These are phyloP conservation scores for Mesitornis unicolor DNA, from an alignment of 2,113 vertebrate genomes.

Conservation along the genomic window DNA sequence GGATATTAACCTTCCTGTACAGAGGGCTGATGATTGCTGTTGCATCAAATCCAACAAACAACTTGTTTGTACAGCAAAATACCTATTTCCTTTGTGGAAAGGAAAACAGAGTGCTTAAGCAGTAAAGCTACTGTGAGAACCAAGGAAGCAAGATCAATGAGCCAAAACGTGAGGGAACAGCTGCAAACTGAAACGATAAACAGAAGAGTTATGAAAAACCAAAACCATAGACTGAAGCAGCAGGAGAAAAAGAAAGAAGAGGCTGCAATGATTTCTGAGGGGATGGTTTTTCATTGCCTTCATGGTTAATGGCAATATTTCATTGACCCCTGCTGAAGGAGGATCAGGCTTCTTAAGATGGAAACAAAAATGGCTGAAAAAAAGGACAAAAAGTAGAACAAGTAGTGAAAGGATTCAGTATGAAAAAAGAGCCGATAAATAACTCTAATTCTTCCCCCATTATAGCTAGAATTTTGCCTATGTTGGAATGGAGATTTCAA, in stretches of 20 bases:
- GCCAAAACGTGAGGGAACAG: background rate
- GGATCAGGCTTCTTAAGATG: background rate
- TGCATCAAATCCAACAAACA: background rate
- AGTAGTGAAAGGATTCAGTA: background rate
- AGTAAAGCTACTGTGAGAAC: background rate
- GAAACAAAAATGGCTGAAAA: background rate
- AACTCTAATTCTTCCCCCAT: background rate
- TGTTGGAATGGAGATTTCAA: background rate
- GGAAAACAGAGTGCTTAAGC: background rate
- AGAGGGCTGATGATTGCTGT: background rate
- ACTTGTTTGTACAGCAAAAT: slow-evolving; percentile 9
- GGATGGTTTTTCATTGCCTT: background rate
- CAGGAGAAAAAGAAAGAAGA: background rate
- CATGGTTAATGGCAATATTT: background rate
- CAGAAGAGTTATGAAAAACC: background rate
- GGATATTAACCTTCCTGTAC: slow-evolving; percentile 15
- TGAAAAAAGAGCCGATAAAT: background rate
- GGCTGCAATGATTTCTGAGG: background rate
- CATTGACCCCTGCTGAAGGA: background rate
- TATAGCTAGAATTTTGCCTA: background rate
- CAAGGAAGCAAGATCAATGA: slow-evolving; percentile 33
- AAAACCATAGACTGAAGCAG: background rate
- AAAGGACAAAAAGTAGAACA: background rate
- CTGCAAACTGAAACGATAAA: slow-evolving; percentile 3
- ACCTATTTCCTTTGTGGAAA: background rate